Base-by-base conservation (phyloP, 1,140 invertebrate species). In the Rhyzopertha dominica region DNA sequence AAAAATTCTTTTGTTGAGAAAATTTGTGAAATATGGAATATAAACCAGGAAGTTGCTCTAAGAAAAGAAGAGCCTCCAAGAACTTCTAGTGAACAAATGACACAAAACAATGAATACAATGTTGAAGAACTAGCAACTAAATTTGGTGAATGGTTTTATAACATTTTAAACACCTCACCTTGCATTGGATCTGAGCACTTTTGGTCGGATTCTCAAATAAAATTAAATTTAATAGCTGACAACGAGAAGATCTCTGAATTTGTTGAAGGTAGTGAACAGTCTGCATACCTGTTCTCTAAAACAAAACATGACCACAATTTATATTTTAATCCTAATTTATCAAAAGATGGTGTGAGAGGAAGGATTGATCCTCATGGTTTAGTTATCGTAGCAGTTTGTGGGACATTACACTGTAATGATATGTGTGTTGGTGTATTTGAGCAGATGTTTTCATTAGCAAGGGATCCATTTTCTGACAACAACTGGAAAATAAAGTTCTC, bases 401-500 rank as follows among this genome's bases (percentile, higher is more conserved):
- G 81, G 5, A 80, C 78, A 0, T 50, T 84, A 16, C 80, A 83
- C 55, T 57, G 58, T 1, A 45, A 65, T 12, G 49, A 66, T 8
- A 42, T 49, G 17, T 74, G 67, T 50, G 56, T 73, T n/a, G 81
- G 81, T 4, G 58, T 79, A n/a, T 84, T 81, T 60, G 77, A 81
- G 50, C 77, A 81, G 53, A 53, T 71, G 12, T 82, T 82, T 64
- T 74, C 72, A 4, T 53, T 83, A 10, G 60, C 77, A 3, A 69
- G 72, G 38, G 78, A 82, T 66, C 79, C 79, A 1, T 66, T 61
- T 41, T 54, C 55, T 14, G 61, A 70, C 3, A 79, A 81, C 55
- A 80, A 77, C 51, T 82, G 75, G 73, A 81, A 80, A 61, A 73
- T 80, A 24, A 80, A 79, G 53, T 67, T 63, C 25, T 54, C 67